Base-by-base conservation (phyloP, 2,113 vertebrate genomes). In the Perca schrenkii region DNA sequence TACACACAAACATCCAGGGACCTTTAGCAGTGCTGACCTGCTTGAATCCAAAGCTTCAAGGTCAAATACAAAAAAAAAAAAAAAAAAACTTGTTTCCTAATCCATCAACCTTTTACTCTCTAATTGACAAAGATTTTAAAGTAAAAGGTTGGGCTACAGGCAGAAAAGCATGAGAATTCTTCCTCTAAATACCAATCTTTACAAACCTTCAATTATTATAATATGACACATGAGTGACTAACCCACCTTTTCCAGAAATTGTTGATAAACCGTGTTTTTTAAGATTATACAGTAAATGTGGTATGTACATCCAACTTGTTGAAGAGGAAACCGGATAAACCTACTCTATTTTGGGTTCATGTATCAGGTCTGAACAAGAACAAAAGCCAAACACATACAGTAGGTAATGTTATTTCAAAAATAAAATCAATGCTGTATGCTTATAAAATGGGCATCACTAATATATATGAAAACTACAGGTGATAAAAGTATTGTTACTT, bases 1-100 rank as follows among this genome's bases (percentile, higher is more conserved):
- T 95, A 94, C 88, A 93, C 83, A 93, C 80, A 94, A 94, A 95
- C 94, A 94, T 13, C 17, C 11, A 21, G 34, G 85, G 89, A 88
- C 92, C 89, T 91, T 74, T 34, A 82, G 19, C 4, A 49, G 6
- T 56, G 90, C 89, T 91, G 91, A 94, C 78, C 65, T 52, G 57
- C 28, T 25, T 80, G 62, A 88, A 80, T 65, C 34, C 40, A 74
- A 34, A 66, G 72, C 53, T 67, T 85, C 70, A 94, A 94, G 91
- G 92, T 94, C 85, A 86, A 15, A 74, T 6, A n/a, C 16, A 68
- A 36, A 34, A 34, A 31, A 31, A 0, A 31, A 31, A 3, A 3
- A 31, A 31, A 31, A 74, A 25, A 57, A 56, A 54, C 21, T 0
- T 25, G 15, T 21, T 21, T 52, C 0, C 19, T 5, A 3, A 1